Evolutionary conservation across 2,888 invertebrate species (phyloP), one percentile per base, ranked within the genome.

Genomic region (Amiota communis): DNA sequence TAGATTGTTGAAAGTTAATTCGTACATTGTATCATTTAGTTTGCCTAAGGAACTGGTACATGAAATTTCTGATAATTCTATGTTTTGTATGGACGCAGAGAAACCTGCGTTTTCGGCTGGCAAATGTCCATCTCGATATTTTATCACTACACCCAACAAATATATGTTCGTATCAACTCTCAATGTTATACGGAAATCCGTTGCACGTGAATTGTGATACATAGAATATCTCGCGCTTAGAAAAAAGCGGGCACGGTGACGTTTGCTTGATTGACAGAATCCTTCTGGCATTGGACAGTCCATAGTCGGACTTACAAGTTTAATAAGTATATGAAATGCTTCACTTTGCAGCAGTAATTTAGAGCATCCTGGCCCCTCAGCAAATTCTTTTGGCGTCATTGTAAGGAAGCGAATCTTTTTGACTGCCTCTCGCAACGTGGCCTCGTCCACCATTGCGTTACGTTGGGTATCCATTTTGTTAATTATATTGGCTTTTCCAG

Each of bases 1-100:
- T 9, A 95, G 94, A 9, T 95, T 90, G 90, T 96, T 95, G 89
- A 96, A 96, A 79, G 93, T 93, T 81, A 96, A 94, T 89, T 96
- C 95, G 72, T n/a, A n/a, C n/a, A 95, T 91, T 46, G 93, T 93
- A 20, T 93, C 91, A 88, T 93, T 94, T n/a, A 92, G 91, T 76
- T 95, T 95, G n/a, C n/a, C 78, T 94, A 92, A 94, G 86, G 94
- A 95, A 90, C 96, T 95, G 0, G 94, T 95, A 89, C 95, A 95
- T 0, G 96, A 95, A 81, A 96, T 92, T 6, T 95, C 91, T 67
- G 94, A 94, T 8, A 95, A 95, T 89, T 95, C 95, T 36, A 93
- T 93, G 90, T 96, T 95, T 82, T 95, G 91, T 74, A 96, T 91
- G 90, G 95, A 95, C 15, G 95, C 95, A 88, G 96, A 96, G 68